Evolutionary conservation across 2,888 invertebrate genomes (phyloP), one percentile per base, ranked within the genome.

Genomic region (Diloba caeruleocephala): DNA sequence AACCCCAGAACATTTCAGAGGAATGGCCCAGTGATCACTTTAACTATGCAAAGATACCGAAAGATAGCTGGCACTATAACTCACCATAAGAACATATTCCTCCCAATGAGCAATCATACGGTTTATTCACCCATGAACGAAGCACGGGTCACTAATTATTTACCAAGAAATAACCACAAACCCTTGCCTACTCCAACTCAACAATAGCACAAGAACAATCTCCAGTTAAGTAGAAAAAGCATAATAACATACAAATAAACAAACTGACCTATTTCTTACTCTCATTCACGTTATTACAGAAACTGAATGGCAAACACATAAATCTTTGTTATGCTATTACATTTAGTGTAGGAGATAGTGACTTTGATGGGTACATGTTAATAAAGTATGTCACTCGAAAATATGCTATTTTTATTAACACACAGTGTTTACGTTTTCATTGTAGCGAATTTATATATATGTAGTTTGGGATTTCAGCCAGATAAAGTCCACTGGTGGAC

Each of bases 281-380:
- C 69, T 65, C 64, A 65, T 74, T 60, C 58, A 54, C 59, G 59
- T 68, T 74, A 65, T 66, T 72, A 76, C 57, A 60, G 64, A 61
- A 64, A 58, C 69, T 38, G 66, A 72, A 76, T 74, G 54, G 70
- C 71, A 76, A 76, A 78, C 76, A 76, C 63, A 78, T 76, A 78
- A 78, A 78, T 78, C 76, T 76, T 44, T 58, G 66, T 73, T 71
- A 73, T 74, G 53, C 69, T 68, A 43, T 57, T 69, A 58, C 46
- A 54, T 46, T 46, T 62, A 54, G 53, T 43, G 37, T 21, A 51
- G 56, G 67, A 63, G 71, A 14, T 39, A 19, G 68, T 6, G 13
- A 10, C 13, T 21, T 31, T 7, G 8, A 13, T 19, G 9, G 8
- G 2, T 2, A 12, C 13, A 2, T 9, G 8, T 36, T 13, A 3